phyloP scores from a whole-genome alignment of 2,113 vertebrate species.

The Hassar affinis region DNA sequence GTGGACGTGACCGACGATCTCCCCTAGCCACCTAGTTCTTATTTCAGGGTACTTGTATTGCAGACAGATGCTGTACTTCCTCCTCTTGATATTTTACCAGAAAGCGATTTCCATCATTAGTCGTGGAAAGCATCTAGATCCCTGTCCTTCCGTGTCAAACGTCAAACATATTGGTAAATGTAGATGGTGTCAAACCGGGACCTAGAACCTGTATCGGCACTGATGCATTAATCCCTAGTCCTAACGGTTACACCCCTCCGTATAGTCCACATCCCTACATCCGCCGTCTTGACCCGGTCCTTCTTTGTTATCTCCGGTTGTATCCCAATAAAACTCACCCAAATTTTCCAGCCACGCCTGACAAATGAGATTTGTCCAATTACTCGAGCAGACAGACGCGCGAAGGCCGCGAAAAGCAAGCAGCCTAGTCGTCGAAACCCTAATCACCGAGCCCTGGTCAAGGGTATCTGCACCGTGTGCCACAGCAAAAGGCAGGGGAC shows the following conservation, averaged over 20 bases:
- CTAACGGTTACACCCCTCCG: neutral
- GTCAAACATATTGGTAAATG: too few species aligned
- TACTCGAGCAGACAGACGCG: neutral
- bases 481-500: slow-evolving; percentile 23
- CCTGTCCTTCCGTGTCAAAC: neutral
- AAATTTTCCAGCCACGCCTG: neutral
- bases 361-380: slow-evolving; percentile 9
- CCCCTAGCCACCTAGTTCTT: neutral
- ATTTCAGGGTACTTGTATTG: neutral
- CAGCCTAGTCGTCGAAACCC: slow-evolving; percentile 37
- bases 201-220: neutral
- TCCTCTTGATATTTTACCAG: neutral
- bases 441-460: slow-evolving; percentile 8
- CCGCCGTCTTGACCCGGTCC: too few species aligned
- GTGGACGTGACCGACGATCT: too few species aligned
- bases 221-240: neutral
- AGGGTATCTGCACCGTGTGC: neutral
- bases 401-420: neutral
- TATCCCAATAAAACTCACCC: neutral
- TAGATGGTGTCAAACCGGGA: neutral
- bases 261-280: too few species aligned
- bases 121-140: neutral
- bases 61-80: neutral
- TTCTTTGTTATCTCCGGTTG: neutral
- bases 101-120: neutral